Percentiles rank a stretch among this genome's conserved stretches.
These are phyloP conservation scores for Megaleporinus macrocephalus DNA, from an alignment of 2,113 vertebrate species.

Conservation along the genomic window DNA sequence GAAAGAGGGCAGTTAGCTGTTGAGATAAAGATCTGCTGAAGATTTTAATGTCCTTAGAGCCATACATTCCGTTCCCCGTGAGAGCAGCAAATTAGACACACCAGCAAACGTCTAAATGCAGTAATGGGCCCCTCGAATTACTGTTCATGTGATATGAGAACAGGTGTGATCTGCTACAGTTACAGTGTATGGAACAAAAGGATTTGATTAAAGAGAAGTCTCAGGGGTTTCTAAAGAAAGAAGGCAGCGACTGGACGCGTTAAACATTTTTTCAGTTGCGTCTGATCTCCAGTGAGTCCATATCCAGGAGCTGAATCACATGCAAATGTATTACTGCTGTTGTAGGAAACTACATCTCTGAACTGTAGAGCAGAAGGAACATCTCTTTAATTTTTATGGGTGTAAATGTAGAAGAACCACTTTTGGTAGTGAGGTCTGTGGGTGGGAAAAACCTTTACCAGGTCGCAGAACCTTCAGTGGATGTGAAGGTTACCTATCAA, in stretches of 20 bases:
- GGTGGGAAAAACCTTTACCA: no score
- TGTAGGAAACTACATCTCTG: no score
- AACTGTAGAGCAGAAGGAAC: background rate
- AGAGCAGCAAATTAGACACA: conserved; percentile 42
- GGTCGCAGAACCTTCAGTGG: no score
- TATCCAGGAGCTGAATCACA: background rate
- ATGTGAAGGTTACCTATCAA: no score
- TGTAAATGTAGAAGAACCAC: no score
- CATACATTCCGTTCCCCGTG: conserved; percentile 33
- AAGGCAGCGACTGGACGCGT: background rate
- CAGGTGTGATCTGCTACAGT: conserved; percentile 24
- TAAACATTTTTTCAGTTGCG: background rate
- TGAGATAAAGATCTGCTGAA: conserved; percentile 44
- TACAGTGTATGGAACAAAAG: conserved; percentile 32
- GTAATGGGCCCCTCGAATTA: conserved; percentile 18
- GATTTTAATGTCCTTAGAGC: conserved; percentile 20
- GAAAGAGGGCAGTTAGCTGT: conserved; percentile 20
- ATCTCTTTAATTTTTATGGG: background rate
- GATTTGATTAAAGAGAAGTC: conserved; percentile 24
- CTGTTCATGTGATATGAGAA: conserved; percentile 31
- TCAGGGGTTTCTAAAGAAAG: background rate
- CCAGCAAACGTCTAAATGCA: conserved; percentile 29
- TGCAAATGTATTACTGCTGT: background rate
- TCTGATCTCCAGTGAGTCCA: background rate
- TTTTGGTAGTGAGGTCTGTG: no score